Percentiles rank a stretch among this genome's conserved stretches.
These are phyloP conservation scores for Brachystomella parvula DNA, from an alignment of 1,140 invertebrate genomes.

Conservation along the genomic window DNA sequence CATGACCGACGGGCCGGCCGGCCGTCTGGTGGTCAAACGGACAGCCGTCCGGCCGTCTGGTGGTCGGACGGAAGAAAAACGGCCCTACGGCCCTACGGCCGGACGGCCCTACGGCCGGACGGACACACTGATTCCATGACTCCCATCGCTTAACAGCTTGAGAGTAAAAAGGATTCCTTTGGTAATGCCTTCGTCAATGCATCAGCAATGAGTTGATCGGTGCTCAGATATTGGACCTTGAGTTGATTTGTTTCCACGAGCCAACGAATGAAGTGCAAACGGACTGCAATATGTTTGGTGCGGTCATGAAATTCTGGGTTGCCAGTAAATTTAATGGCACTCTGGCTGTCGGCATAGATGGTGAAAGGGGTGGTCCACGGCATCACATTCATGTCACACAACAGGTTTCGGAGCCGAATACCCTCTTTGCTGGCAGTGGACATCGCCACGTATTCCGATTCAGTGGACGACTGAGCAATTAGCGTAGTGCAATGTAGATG, in stretches of 20 bases:
- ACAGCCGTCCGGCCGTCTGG: too few relatives aligned
- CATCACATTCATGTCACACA: slow-evolving; percentile 34
- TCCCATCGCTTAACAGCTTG: too few relatives aligned
- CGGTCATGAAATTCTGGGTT: slow-evolving; percentile 30
- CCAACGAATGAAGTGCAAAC: slow-evolving; percentile 40
- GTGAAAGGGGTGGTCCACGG: neutral
- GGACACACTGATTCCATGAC: too few relatives aligned
- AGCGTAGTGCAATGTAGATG: neutral
- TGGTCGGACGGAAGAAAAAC: too few relatives aligned
- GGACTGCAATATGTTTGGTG: slow-evolving; percentile 40
- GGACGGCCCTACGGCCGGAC: too few relatives aligned
- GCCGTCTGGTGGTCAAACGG: too few relatives aligned
- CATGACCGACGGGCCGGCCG: too few relatives aligned
- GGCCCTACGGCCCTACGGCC: too few relatives aligned
- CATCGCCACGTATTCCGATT: slow-evolving; percentile 42
- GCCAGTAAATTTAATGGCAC: slow-evolving; percentile 36
- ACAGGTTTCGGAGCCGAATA: slow-evolving; percentile 39
- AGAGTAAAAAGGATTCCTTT: neutral
- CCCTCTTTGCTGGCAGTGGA: slow-evolving; percentile 42
- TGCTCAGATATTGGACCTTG: neutral
- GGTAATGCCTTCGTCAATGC: slow-evolving; percentile 7
- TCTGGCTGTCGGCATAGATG: slow-evolving; percentile 36
- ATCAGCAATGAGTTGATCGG: slow-evolving; percentile 3
- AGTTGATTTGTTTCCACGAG: neutral
- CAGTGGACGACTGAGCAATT: slow-evolving; percentile 39